Base-by-base conservation (phyloP, 2,113 vertebrate genomes). In the Oxyruncus cristatus region DNA sequence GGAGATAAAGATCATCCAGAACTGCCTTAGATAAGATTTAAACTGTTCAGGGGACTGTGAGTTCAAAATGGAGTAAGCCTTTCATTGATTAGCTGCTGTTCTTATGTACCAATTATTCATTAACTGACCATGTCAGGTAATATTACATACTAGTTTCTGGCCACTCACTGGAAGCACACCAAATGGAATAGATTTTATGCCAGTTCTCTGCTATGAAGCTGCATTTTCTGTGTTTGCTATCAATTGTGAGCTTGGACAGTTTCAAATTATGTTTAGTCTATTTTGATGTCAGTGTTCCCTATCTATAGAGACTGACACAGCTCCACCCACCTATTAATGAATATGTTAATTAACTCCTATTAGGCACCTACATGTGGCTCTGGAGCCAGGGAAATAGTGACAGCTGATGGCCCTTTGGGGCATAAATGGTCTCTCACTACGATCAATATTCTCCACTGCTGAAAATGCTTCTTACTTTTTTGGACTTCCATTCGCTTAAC, bases 321-420 rank as follows among this genome's bases (percentile, higher is more conserved):
- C 66, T 91, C 76, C 73, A 82, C 89, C 89, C 81, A 95, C 81
- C 62, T 89, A 41, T 92, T 94, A 89, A 94, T 72, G 49, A 94
- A 91, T 95, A 96, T 84, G 76, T 72, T 94, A 78, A 94, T 95
- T 96, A 92, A 72, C 37, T 90, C 41, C 35, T 83, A n/a, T 83
- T 90, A 94, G 49, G 65, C 58, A 68, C 46, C 85, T 85, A 82
- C 87, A 82, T 75, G 66, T 66, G 80, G n/a, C 82, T 94, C 19
- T 0, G 0, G 70, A 88, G 84, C 55, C 63, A 67, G 47, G 33
- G 49, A 80, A 85, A 37, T 73, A 91, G 78, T 95, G 95, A 93
- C 89, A 95, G 84, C 77, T 88, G 74, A 92, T 89, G 91, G 87
- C 81, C 88, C 92, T 96, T 74, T 16, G 8, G 91, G 91, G 88